Base-by-base conservation (phyloP, 1,140 invertebrate genomes). In the Zeugodacus cucurbitae region DNA sequence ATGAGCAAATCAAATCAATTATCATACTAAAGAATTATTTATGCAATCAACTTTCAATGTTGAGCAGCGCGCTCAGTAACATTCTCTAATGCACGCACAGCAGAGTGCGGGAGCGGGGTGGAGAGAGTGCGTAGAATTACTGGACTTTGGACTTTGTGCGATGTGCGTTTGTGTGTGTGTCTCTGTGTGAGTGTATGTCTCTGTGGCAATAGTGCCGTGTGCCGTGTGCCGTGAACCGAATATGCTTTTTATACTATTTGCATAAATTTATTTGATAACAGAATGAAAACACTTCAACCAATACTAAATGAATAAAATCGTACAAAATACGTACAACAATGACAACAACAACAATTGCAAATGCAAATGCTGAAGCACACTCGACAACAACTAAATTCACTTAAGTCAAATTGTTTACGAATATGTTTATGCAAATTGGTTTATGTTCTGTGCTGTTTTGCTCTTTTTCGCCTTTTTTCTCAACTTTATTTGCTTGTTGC, bases 341-440 rank as follows among this genome's bases (percentile, higher is more conserved):
- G n/a, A n/a, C 11, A 34, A 82, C n/a, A 26, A 17, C 74, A 82
- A 37, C 74, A 82, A 82, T 48, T 82, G 44, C 22, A 48, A 48
- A 82, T 82, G 37, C 58, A 57, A 57, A 57, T 57, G 54, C 34
- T 26, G 10, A 48, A 82, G n/a, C 11, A 48, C 11, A 48, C 41
- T 44, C 3, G 48, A 82, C n/a, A 48, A 48, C 74, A 82, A 82
- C 74, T 48, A 82, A 82, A 82, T 82, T 82, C 41, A 82, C 74
- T 82, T 82, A 82, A 37, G 22, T 82, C 74, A 82, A 44, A 82
- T 82, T 22, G n/a, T 48, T 41, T 41, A 26, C 37, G 74, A 37
- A 34, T 82, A 82, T 82, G 74, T 48, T 82, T 82, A 82, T 82
- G 74, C 74, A 82, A 82, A 82, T 82, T 82, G 74, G 41, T 48